Evolutionary conservation across 2,888 invertebrate genomes (phyloP).

Genomic region (Clivina fossor): DNA sequence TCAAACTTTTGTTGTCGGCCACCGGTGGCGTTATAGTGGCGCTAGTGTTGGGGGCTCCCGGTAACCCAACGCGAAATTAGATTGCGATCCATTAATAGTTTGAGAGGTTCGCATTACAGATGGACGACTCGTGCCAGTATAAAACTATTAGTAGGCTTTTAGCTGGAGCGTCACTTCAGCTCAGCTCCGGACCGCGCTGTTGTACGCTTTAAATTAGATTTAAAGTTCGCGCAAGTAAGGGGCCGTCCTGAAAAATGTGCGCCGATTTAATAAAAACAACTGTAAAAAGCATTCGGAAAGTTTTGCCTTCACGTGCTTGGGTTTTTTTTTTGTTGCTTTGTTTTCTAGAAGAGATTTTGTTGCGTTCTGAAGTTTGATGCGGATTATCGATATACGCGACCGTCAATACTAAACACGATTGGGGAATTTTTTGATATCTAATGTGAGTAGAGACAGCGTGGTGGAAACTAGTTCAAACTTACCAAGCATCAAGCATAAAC

Average conservation of each 20-base stretch:
- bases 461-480: no score
- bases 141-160: slow-evolving; percentile 34
- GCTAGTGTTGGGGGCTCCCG: no score
- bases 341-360: slow-evolving; percentile 21
- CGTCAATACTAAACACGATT: slow-evolving; percentile 10
- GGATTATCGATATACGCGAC: slow-evolving; percentile 16
- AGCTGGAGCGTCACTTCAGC: slow-evolving; percentile 20
- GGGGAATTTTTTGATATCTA: slow-evolving; percentile 1
- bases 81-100: slow-evolving; percentile 32
- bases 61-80: slow-evolving; percentile 18
- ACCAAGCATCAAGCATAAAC: background rate
- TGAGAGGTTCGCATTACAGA: slow-evolving; percentile 33
- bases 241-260: slow-evolving; percentile 15
- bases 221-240: slow-evolving; percentile 17
- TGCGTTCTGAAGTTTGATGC: slow-evolving; percentile 11
- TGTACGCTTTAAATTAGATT: slow-evolving; percentile 29
- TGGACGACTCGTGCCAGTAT: slow-evolving; percentile 15
- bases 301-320: background rate
- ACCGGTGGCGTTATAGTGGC: no score
- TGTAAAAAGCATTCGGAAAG: slow-evolving; percentile 26
- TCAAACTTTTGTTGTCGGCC: slow-evolving; percentile 20
- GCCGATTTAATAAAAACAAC: slow-evolving; percentile 28
- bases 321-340: no score
- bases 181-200: background rate
- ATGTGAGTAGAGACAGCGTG: no score